Evolutionary conservation across 2,888 invertebrate species (phyloP).

Genomic region (Norana najaformis): DNA sequence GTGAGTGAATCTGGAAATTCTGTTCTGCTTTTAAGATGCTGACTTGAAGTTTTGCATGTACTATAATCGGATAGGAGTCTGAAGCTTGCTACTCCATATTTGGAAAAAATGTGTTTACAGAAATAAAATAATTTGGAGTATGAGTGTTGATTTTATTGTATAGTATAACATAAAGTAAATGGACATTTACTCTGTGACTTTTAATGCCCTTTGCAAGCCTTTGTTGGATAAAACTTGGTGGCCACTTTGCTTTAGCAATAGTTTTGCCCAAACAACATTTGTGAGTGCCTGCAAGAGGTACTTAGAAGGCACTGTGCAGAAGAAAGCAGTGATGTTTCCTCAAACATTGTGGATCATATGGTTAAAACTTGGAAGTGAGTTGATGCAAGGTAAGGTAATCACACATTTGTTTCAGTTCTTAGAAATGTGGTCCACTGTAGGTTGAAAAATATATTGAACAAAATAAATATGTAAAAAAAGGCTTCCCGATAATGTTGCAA

Average conservation of each 20-base stretch:
- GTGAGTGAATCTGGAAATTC: constrained; percentile 14
- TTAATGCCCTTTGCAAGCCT: neutral
- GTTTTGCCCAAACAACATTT: neutral
- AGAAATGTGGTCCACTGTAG: no score
- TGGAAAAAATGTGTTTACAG: neutral
- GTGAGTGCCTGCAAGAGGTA: no score
- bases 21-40: no score
- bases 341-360: neutral
- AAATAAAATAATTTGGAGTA: neutral
- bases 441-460: no score
- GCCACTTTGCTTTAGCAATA: neutral
- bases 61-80: neutral
- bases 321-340: neutral
- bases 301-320: no score
- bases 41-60: neutral
- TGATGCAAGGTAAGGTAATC: neutral
- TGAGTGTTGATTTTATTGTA: neutral
- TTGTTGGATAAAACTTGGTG: neutral
- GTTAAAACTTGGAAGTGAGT: neutral
- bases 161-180: neutral
- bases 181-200: neutral
- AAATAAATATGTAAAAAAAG: no score
- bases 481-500: no score
- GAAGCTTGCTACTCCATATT: neutral
- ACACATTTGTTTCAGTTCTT: neutral